Evolutionary conservation across 2,888 invertebrate genomes (phyloP).

Genomic region (Campoplex capitator): DNA sequence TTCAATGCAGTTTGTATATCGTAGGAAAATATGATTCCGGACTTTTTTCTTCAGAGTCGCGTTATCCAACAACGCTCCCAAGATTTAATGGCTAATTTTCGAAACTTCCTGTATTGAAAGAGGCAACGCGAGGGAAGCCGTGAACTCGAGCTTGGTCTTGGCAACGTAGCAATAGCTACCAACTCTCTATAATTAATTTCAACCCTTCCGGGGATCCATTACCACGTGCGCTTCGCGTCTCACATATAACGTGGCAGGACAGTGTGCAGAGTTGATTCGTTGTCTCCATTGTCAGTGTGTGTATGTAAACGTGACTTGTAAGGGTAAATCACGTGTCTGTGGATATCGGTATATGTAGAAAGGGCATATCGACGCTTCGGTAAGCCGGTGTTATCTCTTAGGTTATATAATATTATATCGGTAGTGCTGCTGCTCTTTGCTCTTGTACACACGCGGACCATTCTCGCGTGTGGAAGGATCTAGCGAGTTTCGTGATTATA

Average conservation of each 20-base stretch:
- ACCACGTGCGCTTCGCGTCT: constrained; percentile 72
- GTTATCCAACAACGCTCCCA: no score
- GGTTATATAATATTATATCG: constrained; percentile 16
- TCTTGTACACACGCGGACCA: constrained; percentile 34
- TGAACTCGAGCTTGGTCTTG: constrained; percentile 41
- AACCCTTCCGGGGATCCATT: constrained; percentile 78
- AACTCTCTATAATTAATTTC: constrained; percentile 80
- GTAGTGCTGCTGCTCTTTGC: neutral
- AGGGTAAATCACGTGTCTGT: neutral
- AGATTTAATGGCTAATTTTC: neutral
- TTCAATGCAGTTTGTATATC: neutral
- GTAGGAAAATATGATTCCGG: neutral
- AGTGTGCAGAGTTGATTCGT: constrained; percentile 14
- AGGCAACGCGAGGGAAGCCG: constrained; percentile 1
- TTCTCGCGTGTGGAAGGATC: constrained; percentile 57
- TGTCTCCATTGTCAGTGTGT: neutral
- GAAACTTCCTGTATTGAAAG: neutral
- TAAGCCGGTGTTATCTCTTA: constrained; percentile 43
- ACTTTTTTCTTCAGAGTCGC: neutral
- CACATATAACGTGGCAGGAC: constrained; percentile 62
- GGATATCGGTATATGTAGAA: neutral
- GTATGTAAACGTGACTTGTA: neutral
- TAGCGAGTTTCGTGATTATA: constrained; percentile 52
- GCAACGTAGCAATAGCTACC: constrained; percentile 62
- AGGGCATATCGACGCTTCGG: constrained; percentile 38